These are phyloP conservation scores for Tinamus major DNA, from an alignment of 2,797 vertebrate species.

Conservation along the genomic window DNA sequence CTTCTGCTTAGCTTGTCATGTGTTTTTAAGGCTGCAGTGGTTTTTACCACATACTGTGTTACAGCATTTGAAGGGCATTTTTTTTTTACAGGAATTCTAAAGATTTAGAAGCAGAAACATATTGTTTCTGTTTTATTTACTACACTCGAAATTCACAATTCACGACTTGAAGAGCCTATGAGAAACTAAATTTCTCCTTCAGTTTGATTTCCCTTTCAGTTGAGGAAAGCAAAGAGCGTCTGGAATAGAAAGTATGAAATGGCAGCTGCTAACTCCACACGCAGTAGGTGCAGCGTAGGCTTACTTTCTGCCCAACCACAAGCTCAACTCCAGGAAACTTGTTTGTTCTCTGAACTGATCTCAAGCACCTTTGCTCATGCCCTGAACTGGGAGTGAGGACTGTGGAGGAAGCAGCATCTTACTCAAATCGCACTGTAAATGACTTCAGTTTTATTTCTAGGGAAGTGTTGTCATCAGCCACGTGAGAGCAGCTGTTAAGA, in stretches of 20 bases:
- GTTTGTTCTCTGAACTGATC: not conserved
- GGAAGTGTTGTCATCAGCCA: not conserved
- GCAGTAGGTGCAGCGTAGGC: not conserved
- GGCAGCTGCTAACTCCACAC: not conserved
- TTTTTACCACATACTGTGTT: not conserved
- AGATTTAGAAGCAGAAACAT: not conserved
- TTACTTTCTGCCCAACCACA: not conserved
- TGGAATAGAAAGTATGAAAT: not conserved
- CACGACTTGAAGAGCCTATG: not conserved
- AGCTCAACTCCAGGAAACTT: not conserved
- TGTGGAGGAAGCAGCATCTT: not conserved
- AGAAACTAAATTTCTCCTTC: not conserved
- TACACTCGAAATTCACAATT: not conserved
- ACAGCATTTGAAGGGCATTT: rapidly evolving
- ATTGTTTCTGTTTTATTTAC: not conserved
- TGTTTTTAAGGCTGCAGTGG: not conserved
- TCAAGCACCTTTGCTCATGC: not conserved
- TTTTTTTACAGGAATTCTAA: not conserved
- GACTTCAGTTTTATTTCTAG: not conserved
- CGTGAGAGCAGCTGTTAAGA: not conserved
- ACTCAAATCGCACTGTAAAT: not conserved
- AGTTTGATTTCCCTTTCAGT: not conserved
- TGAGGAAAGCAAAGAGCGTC: not conserved
- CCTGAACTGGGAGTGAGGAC: not conserved
- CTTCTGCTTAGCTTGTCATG: not conserved